These are phyloP conservation scores for Lepus townsendii DNA, from an alignment of 2,797 vertebrate genomes.

Conservation along the genomic window DNA sequence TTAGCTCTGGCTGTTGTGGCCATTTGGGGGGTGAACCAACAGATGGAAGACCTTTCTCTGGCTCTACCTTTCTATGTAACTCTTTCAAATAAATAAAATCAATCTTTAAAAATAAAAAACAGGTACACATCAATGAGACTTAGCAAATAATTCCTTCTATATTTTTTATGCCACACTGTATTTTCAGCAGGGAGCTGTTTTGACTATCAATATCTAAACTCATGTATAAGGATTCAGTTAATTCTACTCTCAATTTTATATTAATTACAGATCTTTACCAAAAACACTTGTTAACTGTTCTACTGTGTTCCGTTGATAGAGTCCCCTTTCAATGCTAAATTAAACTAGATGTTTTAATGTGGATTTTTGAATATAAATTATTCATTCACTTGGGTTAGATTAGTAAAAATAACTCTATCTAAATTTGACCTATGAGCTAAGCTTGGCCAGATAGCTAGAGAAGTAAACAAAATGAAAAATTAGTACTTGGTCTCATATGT, in stretches of 20 bases:
- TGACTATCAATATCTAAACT: conserved; percentile 59
- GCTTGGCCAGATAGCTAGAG: conserved; percentile 19
- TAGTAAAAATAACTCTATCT: not conserved
- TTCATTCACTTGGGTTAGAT: conserved; percentile 29
- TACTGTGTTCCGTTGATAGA: conserved; percentile 26
- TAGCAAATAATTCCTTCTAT: conserved; percentile 52
- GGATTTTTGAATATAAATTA: conserved; percentile 39
- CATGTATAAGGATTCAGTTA: conserved; percentile 41
- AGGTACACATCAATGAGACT: conserved; percentile 12
- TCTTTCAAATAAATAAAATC: no score
- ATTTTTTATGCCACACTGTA: not conserved
- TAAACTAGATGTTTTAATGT: conserved; percentile 55
- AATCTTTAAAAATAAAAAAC: conserved; percentile 44
- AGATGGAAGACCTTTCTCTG: no score
- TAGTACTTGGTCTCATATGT: conserved; percentile 60
- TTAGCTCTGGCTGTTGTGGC: no score
- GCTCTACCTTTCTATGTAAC: no score
- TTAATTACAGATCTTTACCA: conserved; percentile 40
- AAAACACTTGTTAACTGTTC: conserved; percentile 37
- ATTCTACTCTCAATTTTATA: conserved; percentile 42
- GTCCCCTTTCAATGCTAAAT: conserved; percentile 22
- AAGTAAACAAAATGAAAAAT: conserved; percentile 64
- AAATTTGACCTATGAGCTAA: conserved; percentile 47
- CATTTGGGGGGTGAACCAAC: no score
- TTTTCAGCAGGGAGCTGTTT: conserved; percentile 8